Conservation (phyloP, 2,113 vertebrate genomes). For the Chroicocephalus ridibundus region DNA sequence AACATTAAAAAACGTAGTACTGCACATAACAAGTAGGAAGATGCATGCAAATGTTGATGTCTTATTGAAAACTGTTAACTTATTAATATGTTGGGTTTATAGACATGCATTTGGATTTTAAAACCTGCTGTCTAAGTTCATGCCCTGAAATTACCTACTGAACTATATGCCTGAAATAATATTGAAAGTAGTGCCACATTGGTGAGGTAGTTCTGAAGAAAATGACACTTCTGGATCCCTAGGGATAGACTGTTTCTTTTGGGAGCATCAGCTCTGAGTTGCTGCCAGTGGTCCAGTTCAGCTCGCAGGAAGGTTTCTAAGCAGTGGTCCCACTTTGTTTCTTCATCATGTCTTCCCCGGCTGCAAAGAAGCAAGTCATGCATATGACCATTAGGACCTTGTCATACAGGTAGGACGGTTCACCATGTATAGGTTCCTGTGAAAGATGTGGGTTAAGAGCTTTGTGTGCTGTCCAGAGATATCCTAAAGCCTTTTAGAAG, state of each 20-base stretch:
- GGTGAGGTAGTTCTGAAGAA: neutral
- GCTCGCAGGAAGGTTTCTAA: neutral
- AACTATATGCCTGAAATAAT: neutral
- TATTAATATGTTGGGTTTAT: constrained; percentile 77
- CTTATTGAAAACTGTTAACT: constrained; percentile 78
- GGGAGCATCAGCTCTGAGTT: neutral
- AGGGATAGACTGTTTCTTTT: neutral
- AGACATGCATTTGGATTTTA: constrained; percentile 50
- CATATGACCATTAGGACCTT: neutral
- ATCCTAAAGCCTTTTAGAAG: neutral
- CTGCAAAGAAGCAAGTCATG: neutral
- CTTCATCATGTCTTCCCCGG: neutral
- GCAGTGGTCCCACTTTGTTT: neutral
- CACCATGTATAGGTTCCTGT: neutral
- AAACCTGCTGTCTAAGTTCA: constrained; percentile 19
- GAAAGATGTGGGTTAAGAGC: neutral
- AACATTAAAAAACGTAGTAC: constrained; percentile 76
- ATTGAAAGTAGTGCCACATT: neutral
- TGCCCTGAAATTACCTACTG: constrained; percentile 13
- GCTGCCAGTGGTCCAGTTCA: neutral
- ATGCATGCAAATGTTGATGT: constrained; percentile 79
- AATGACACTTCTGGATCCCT: neutral
- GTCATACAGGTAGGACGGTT: neutral
- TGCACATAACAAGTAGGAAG: constrained; percentile 79
- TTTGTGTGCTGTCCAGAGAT: neutral